Percentiles rank a stretch among this genome's conserved stretches.
These are phyloP conservation scores for Tachycineta bicolor DNA, from an alignment of 2,113 vertebrate genomes.

Conservation along the genomic window DNA sequence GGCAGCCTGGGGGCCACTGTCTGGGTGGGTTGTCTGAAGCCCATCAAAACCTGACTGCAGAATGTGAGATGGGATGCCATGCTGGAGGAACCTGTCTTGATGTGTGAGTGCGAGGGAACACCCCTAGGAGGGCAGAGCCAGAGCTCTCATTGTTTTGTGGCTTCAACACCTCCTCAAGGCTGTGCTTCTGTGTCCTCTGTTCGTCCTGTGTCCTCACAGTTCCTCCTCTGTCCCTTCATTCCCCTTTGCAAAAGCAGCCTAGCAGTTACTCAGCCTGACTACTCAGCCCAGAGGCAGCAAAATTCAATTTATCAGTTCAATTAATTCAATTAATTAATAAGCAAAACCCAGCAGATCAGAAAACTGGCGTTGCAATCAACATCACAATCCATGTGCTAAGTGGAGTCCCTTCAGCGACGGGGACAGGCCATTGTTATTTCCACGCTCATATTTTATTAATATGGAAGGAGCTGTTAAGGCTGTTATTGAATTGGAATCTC, in stretches of 20 bases:
- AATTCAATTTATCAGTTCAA: background rate
- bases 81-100: background rate
- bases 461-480: background rate
- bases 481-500: background rate
- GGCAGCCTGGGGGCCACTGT: background rate
- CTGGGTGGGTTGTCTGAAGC: background rate
- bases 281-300: background rate
- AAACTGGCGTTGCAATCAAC: background rate
- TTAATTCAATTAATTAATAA: conserved; percentile 12
- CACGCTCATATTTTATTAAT: background rate
- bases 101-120: background rate
- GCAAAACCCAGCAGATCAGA: background rate
- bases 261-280: background rate
- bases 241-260: background rate
- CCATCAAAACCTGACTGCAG: background rate
- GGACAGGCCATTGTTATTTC: background rate
- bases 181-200: background rate
- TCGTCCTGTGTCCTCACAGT: background rate
- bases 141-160: background rate
- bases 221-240: background rate
- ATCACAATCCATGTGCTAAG: background rate
- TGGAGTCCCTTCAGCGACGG: background rate
- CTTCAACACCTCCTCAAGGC: background rate
- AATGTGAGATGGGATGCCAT: background rate
- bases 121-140: background rate